Conservation (phyloP, 2,888 invertebrate genomes). For the Willowsia nigromaculata region DNA sequence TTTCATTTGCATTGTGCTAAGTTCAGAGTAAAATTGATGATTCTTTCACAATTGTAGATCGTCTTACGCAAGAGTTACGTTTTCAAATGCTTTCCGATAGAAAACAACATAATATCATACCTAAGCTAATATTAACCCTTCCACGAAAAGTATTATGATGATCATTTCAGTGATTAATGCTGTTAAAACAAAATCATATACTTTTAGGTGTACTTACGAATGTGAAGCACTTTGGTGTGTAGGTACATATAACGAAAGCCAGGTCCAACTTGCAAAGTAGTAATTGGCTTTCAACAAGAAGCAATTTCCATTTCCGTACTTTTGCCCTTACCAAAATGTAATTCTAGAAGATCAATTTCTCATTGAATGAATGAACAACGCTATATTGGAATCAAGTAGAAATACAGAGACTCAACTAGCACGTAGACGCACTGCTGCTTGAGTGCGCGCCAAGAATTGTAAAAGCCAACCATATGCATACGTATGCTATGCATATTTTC, state of each 20-base stretch:
- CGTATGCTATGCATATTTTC: not conserved
- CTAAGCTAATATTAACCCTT: not conserved
- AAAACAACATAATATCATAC: not conserved
- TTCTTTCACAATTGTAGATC: not conserved
- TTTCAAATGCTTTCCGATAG: not conserved
- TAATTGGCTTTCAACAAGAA: not conserved
- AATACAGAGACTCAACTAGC: too few relatives aligned
- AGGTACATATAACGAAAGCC: not conserved
- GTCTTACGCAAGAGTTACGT: not conserved
- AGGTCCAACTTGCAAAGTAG: not conserved
- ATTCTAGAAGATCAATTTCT: not conserved
- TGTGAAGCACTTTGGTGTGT: not conserved
- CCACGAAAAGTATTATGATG: not conserved
- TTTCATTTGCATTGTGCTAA: not conserved
- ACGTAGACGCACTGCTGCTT: too few relatives aligned
- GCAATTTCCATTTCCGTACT: slow-evolving; percentile 25
- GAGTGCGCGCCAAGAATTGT: too few relatives aligned
- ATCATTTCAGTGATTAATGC: not conserved
- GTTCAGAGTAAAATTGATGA: not conserved
- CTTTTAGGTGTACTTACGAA: not conserved
- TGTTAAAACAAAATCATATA: not conserved
- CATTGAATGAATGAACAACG: not conserved
- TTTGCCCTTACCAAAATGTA: not conserved
- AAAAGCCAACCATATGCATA: not conserved
- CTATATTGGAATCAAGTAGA: too few relatives aligned